Conservation (phyloP, 2,888 invertebrate genomes). For the Drosophila subsilvestris region DNA sequence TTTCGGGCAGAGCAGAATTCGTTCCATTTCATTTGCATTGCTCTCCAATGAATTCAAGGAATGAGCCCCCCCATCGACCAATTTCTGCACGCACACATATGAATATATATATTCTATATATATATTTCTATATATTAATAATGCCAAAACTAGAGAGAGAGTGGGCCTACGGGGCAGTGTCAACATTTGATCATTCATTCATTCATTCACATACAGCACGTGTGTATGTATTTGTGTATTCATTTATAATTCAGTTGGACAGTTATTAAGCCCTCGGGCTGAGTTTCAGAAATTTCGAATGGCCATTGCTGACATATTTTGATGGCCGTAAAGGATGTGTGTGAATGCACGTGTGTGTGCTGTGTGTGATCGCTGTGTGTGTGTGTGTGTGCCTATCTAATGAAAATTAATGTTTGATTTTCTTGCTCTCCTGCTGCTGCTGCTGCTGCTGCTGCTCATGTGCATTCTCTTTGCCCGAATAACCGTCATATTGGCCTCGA, state of each 20-base stretch:
- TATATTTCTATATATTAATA: conserved; percentile 14
- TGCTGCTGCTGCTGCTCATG: background rate
- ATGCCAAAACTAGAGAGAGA: background rate
- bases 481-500: conserved; percentile 16
- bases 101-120: background rate
- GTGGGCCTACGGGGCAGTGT: conserved; percentile 3
- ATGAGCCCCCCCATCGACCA: background rate
- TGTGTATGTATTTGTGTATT: conserved; percentile 2
- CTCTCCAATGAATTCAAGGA: conserved; percentile 23
- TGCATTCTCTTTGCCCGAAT: conserved; percentile 20
- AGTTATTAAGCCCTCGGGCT: conserved; percentile 37
- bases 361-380: conserved; percentile 11
- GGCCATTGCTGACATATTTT: conserved; percentile 28
- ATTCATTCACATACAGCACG: background rate
- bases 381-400: conserved; percentile 38
- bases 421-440: conserved; percentile 14
- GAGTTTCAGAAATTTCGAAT: conserved; percentile 35
- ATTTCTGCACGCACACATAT: conserved; percentile 4
- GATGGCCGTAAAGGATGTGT: conserved; percentile 20
- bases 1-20: conserved; percentile 21
- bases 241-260: conserved; percentile 38
- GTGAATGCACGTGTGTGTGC: conserved; percentile 9
- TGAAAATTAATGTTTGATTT: conserved; percentile 58
- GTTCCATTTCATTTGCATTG: conserved; percentile 29
- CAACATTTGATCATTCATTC: conserved; percentile 29